Percentiles rank a stretch among this genome's conserved stretches.
Evolutionary conservation across 2,888 invertebrate species (phyloP).

Genomic region (Argyresthia goedartella): DNA sequence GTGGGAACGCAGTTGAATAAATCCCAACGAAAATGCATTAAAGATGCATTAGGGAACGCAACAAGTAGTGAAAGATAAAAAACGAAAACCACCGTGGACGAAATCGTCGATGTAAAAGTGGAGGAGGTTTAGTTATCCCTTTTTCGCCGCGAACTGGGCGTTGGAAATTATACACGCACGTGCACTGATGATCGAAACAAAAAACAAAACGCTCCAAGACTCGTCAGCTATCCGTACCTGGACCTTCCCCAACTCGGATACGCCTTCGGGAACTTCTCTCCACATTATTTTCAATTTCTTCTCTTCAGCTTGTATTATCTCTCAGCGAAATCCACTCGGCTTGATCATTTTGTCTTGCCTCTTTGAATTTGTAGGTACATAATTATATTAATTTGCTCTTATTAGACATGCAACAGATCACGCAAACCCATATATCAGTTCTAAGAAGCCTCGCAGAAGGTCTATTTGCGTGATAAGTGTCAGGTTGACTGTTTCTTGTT

Average conservation of each 20-base stretch:
- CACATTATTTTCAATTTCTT: background rate
- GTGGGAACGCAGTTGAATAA: too few relatives aligned
- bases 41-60: background rate
- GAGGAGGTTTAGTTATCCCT: conserved; percentile 4
- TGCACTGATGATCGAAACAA: conserved; percentile 8
- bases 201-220: conserved; percentile 2
- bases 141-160: conserved; percentile 7
- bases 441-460: conserved; percentile 36
- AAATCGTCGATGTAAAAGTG: background rate
- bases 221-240: conserved; percentile 6
- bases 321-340: background rate
- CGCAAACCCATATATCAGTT: conserved; percentile 25
- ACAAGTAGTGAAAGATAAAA: background rate
- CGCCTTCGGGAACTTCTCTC: background rate
- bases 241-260: conserved; percentile 3
- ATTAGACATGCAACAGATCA: conserved; percentile 10
- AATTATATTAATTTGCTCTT: conserved; percentile 4
- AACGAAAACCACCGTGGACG: background rate
- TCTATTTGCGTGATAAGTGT: conserved; percentile 38
- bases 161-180: conserved; percentile 14
- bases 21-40: too few relatives aligned
- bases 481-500: conserved; percentile 30
- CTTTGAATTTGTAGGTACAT: background rate
- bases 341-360: background rate
- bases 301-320: background rate